Conservation (phyloP, 2,113 vertebrate genomes). For the Physeter macrocephalus region DNA sequence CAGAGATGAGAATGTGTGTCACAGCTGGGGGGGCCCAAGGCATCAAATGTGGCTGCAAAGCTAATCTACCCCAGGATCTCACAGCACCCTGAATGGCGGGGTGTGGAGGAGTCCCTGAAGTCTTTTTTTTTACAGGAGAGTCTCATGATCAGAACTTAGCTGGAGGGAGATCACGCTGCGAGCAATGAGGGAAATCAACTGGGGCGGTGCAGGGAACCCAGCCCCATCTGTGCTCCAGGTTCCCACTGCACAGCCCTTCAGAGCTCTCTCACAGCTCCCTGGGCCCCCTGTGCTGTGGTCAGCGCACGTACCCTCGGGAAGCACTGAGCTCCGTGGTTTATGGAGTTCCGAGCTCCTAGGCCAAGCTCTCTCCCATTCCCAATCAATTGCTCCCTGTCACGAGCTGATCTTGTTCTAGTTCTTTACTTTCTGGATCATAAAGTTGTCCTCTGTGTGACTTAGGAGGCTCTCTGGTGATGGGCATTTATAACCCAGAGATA, state of each 20-base stretch:
- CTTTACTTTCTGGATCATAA: conserved; percentile 75
- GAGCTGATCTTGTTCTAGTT: conserved; percentile 60
- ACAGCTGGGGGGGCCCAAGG: not conserved
- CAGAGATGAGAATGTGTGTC: not conserved
- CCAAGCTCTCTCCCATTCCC: conserved; percentile 1
- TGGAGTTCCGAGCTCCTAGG: conserved; percentile 44
- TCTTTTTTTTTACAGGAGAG: not conserved
- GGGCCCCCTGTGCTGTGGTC: not conserved
- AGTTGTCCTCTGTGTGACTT: conserved; percentile 69
- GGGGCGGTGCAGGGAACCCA: not conserved
- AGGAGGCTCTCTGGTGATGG: conserved; percentile 51
- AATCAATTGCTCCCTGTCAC: conserved; percentile 65
- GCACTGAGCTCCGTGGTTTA: not conserved
- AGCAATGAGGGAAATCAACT: not conserved
- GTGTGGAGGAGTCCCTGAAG: not conserved
- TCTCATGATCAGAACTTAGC: not conserved
- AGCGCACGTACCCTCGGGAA: not conserved
- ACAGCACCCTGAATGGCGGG: not conserved
- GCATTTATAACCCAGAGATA: conserved; percentile 59
- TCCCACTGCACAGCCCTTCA: too few relatives aligned
- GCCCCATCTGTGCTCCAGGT: not conserved
- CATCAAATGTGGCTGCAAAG: not conserved
- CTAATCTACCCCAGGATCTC: not conserved
- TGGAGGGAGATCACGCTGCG: not conserved
- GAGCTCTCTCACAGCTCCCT: not conserved